Base-by-base conservation (phyloP, 2,797 vertebrate species). In the Syngnathus acus region DNA sequence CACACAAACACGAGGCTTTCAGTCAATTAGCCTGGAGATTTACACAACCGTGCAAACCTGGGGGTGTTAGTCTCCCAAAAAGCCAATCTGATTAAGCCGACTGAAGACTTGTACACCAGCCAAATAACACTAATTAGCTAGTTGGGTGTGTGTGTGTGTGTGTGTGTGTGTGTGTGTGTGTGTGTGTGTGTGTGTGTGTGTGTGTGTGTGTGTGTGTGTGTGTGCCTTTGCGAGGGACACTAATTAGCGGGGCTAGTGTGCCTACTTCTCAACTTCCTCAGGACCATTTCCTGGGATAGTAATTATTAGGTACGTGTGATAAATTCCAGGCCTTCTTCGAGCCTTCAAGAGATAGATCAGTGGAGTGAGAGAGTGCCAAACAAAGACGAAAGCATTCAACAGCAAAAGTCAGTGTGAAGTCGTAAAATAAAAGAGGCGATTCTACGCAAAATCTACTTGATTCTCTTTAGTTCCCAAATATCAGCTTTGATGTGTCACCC, bases 301-400 rank as follows among this genome's bases (percentile, higher is more conserved):
- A 88, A 89, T 89, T 89, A 90, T 88, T 88, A 86, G 90, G 88
- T 88, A 89, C 74, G 86, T 87, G 87, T 90, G 89, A 92, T 87
- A 88, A 89, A 88, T 86, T 81, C 88, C 90, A 89, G 88, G 73
- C 84, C 74, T 74, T 84, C 70, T 80, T 83, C 76, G 75, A 79
- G 62, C 72, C 59, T 19, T 78, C 69, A 65, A 14, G 38, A 75
- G 77, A 83, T 71, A 78, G 39, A 76, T 68, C 45, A 68, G 76
- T 60, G 65, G 43, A 62, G n/a, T 62, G 62, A 65, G 61, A 66
- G 76, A 74, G 43, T 70, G 65, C 62, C 38, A 60, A 45, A 75
- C 65, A 59, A 53, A 48, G 40, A 67, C 62, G 55, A 42, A 57
- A 58, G 23, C 16, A 9, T 65, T 74, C 65, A 61, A 65, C 69